Conservation (phyloP, 2,888 invertebrate genomes). For the Dorcus parallelipipedus region DNA sequence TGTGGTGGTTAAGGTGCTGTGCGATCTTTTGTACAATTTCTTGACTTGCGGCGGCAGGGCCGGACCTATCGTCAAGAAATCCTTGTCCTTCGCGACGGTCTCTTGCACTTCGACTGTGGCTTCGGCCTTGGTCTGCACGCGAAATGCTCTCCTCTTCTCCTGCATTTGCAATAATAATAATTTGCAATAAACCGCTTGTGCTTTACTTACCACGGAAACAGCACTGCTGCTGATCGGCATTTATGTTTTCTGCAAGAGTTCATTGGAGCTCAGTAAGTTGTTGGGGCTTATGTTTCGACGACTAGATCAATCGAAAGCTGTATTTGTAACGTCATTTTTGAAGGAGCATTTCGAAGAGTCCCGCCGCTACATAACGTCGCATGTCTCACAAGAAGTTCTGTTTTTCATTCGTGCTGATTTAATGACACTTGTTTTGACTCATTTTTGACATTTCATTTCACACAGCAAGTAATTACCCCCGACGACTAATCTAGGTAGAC, state of each 20-base stretch:
- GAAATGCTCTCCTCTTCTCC: constrained; percentile 40
- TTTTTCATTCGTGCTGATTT: no score
- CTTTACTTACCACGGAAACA: constrained; percentile 40
- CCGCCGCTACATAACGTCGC: no score
- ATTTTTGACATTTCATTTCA: no score
- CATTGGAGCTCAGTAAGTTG: constrained; percentile 2
- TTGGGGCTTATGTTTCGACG: no score
- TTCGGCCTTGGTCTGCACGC: constrained; percentile 47
- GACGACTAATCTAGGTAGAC: no score
- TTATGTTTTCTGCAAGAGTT: constrained; percentile 29
- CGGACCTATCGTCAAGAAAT: constrained; percentile 43
- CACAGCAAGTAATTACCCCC: no score
- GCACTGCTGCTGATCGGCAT: constrained; percentile 49
- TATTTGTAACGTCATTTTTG: no score
- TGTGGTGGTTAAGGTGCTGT: constrained; percentile 49
- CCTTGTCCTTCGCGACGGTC: constrained; percentile 31
- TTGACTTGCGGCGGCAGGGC: constrained; percentile 38
- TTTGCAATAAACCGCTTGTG: neutral
- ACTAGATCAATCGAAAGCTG: no score
- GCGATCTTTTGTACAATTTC: constrained; percentile 48
- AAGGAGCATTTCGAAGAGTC: no score
- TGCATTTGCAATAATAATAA: constrained; percentile 23
- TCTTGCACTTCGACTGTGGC: constrained; percentile 21
- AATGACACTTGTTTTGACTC: no score
- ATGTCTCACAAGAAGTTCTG: no score